Evolutionary conservation across 64 coral and sea anemone species (phyloP).

Genomic region (Pachyseris speciosa): DNA sequence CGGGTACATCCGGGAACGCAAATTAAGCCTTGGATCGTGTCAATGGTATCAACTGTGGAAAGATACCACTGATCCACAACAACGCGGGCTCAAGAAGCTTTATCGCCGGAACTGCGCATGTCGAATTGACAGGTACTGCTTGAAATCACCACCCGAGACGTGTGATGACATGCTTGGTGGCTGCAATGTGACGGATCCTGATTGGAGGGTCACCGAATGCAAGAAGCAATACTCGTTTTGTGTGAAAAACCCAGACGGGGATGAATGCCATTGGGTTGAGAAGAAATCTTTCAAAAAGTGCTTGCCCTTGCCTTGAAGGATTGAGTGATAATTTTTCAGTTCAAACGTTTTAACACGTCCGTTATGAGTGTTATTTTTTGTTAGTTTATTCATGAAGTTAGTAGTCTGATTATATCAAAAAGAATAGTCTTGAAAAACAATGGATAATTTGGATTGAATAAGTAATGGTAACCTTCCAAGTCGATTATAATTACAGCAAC

Average conservation of each 20-base stretch:
- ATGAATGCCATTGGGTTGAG: not conserved
- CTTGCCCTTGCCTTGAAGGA: not conserved
- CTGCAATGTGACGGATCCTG: not conserved
- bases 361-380: too few relatives aligned
- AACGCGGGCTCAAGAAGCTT: not conserved
- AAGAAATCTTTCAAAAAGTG: constrained; percentile 9
- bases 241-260: not conserved
- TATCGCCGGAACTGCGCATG: not conserved
- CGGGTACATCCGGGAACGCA: not conserved
- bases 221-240: not conserved
- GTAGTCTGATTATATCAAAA: too few relatives aligned
- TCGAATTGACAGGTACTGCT: not conserved
- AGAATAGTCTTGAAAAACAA: too few relatives aligned
- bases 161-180: not conserved
- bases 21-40: not conserved
- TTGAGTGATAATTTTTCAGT: too few relatives aligned
- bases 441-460: too few relatives aligned
- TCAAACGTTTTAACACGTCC: too few relatives aligned
- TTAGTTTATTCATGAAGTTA: too few relatives aligned
- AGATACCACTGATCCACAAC: constrained; percentile 4
- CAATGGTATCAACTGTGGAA: not conserved
- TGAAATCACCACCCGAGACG: not conserved
- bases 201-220: not conserved
- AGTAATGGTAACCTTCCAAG: too few relatives aligned
- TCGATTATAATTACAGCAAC: too few relatives aligned